A percentile compares a stretch with the other conserved stretches of the same genome.
Conservation (phyloP, 2,797 vertebrate genomes). For the Periophthalmus magnuspinnatus region DNA sequence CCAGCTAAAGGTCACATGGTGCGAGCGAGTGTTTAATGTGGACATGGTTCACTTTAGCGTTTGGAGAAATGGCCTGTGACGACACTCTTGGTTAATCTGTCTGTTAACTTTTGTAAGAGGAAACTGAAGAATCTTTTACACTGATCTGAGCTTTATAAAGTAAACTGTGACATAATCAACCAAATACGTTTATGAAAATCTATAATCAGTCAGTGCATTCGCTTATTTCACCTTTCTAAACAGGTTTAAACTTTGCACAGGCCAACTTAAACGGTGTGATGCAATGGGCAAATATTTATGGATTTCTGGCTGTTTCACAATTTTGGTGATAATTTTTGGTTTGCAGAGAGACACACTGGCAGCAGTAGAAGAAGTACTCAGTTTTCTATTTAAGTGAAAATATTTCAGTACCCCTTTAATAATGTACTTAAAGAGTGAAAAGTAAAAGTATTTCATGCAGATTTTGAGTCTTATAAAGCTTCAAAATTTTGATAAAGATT, state of each 20-base stretch:
- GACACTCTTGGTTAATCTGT: conserved; percentile 5
- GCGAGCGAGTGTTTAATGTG: conserved; percentile 64
- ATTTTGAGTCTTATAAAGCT: too few species aligned
- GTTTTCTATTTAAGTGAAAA: too few species aligned
- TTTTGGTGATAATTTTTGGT: background rate
- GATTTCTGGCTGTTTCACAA: conserved; percentile 48
- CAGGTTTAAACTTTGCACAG: conserved; percentile 61
- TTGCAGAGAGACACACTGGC: background rate
- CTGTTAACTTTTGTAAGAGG: conserved; percentile 4
- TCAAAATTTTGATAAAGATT: too few species aligned
- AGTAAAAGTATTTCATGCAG: too few species aligned
- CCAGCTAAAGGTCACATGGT: conserved; percentile 83
- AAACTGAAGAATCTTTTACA: background rate
- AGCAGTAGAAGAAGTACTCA: too few species aligned
- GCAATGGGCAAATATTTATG: conserved; percentile 64
- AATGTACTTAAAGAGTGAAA: too few species aligned
- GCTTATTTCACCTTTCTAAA: background rate
- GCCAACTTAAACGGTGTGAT: conserved; percentile 53
- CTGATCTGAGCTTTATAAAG: background rate
- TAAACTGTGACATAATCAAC: background rate
- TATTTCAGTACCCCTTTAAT: too few species aligned
- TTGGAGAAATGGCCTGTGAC: background rate
- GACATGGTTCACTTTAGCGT: conserved; percentile 21
- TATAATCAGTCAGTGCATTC: background rate
- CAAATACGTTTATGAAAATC: background rate